phyloP scores from a whole-genome alignment of 2,797 vertebrate species.

The Alcedo quadribrachys region DNA sequence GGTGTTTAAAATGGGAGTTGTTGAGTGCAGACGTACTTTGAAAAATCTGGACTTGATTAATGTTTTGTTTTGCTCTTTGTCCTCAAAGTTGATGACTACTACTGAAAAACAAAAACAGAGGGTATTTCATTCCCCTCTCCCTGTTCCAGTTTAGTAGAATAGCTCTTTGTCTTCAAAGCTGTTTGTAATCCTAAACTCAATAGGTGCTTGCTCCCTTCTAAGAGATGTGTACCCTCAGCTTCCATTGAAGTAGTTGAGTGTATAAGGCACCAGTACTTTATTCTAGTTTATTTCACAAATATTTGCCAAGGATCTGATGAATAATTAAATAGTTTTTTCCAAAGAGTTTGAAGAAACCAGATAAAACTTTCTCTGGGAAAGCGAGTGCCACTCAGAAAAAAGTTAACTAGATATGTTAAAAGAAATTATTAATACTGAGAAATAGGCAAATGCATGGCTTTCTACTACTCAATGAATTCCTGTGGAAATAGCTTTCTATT shows the following conservation, averaged over 20 bases:
- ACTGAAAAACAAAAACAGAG: constrained; percentile 56
- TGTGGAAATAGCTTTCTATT: constrained; percentile 44
- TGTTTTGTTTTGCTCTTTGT: constrained; percentile 55
- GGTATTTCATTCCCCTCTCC: neutral
- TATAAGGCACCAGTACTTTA: constrained; percentile 25
- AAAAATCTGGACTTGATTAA: constrained; percentile 61
- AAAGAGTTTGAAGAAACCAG: constrained; percentile 49
- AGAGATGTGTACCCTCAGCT: constrained; percentile 21
- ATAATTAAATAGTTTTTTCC: constrained; percentile 44
- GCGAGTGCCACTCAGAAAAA: constrained; percentile 50
- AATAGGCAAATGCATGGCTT: constrained; percentile 12
- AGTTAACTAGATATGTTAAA: constrained; percentile 19
- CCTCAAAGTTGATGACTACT: constrained; percentile 52
- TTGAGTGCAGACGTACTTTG: constrained; percentile 49
- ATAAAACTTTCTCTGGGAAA: constrained; percentile 64
- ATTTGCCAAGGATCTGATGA: constrained; percentile 46
- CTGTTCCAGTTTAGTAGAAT: neutral
- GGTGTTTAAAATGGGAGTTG: constrained; percentile 56
- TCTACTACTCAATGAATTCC: constrained; percentile 21
- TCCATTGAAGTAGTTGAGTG: constrained; percentile 8
- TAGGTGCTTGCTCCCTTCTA: constrained; percentile 35
- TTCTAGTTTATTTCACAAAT: constrained; percentile 50
- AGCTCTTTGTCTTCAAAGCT: constrained; percentile 41
- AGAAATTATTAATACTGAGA: constrained; percentile 55
- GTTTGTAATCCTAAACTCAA: constrained; percentile 38